Base-by-base conservation (phyloP, 2,113 vertebrate genomes). In the Microcebus murinus region DNA sequence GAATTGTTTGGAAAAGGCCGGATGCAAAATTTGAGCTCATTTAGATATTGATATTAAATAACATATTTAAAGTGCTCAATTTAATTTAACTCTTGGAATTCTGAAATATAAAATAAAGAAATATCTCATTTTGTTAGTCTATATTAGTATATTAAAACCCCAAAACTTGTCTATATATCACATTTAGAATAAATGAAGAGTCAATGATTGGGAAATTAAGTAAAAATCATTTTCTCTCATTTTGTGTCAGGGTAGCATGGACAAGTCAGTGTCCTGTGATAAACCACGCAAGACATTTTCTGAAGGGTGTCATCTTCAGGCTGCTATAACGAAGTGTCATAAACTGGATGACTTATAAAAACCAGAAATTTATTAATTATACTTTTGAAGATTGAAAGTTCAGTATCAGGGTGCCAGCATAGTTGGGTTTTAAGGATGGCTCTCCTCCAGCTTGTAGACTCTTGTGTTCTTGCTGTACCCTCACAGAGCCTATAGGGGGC, bases 1-100 rank as follows among this genome's bases (percentile, higher is more conserved):
- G 1, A 83, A 95, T 42, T 97, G 9, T 70, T 93, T 97, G 81
- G 63, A 87, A 96, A 97, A 73, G 52, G 29, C 6, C 82, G 90
- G 34, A 87, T 84, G 61, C 5, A 73, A 89, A 90, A n/a, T 34
- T 88, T 83, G n/a, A 71, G 23, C 42, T 83, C 25, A 92, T 82
- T 95, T 94, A 82, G 36, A 45, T 87, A 95, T 92, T 85, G 31
- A 59, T 50, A 61, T 27, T 73, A 10, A 65, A 63, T 36, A 90
- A 48, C 29, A 50, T 11, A 52, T 59, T 92, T 27, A 34, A 34
- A 77, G 55, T n/a, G 6, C 2, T 86, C 70, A 79, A n/a, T 90
- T 68, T 87, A 91, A 88, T 90, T 68, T 87, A 91, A 88, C 4
- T 79, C 27, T 50, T 89, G 7, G 12, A 82, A 77, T 0, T 63